Conservation (phyloP, 2,113 vertebrate species). For the Aphyosemion australe region DNA sequence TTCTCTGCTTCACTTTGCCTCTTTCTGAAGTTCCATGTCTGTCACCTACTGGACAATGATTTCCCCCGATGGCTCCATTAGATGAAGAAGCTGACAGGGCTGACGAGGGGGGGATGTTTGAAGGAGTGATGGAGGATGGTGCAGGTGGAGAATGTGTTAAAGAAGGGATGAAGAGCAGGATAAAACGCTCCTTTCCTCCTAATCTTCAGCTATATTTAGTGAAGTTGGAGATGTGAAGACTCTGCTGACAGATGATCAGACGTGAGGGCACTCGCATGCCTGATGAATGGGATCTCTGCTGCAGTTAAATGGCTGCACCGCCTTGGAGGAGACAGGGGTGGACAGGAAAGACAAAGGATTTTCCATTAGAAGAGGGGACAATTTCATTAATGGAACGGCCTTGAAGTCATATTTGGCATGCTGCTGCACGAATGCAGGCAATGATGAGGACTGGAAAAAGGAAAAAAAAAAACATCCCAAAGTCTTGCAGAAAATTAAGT, state of each 20-base stretch:
- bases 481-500: background rate
- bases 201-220: conserved; percentile 60
- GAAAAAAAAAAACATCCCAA: background rate
- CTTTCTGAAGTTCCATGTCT: conserved; percentile 16
- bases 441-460: conserved; percentile 6
- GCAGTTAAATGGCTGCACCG: conserved; percentile 53
- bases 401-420: conserved; percentile 43
- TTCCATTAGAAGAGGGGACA: conserved; percentile 36
- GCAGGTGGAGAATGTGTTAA: no score
- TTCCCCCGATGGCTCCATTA: conserved; percentile 64
- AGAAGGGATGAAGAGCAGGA: conserved; percentile 31
- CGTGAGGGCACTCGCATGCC: conserved; percentile 48
- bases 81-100: conserved; percentile 27
- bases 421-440: conserved; percentile 10
- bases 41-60: conserved; percentile 48
- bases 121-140: no score
- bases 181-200: conserved; percentile 46
- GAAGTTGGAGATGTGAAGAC: conserved; percentile 23
- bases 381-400: conserved; percentile 51
- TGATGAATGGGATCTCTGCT: conserved; percentile 66
- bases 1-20: conserved; percentile 17
- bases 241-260: conserved; percentile 53
- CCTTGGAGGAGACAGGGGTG: conserved; percentile 33
- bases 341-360: conserved; percentile 46
- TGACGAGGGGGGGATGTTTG: background rate